phyloP scores from a whole-genome alignment of 2,113 vertebrate genomes.

The Rhynchopsitta pachyrhyncha region DNA sequence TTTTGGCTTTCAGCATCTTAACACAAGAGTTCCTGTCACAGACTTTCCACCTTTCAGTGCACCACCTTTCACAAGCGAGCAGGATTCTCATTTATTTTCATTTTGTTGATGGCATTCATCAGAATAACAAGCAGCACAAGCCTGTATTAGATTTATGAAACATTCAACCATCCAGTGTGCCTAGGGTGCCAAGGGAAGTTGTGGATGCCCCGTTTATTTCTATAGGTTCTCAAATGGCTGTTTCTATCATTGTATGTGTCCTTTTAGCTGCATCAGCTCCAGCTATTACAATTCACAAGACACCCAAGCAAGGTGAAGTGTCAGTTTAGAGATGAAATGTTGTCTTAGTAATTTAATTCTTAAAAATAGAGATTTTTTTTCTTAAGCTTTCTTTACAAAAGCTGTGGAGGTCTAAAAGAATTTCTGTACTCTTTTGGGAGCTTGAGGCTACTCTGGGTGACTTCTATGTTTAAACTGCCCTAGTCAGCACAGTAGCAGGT shows the following conservation, averaged over 20 bases:
- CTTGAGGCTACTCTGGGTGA: neutral
- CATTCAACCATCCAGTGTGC: neutral
- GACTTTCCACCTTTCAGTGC: neutral
- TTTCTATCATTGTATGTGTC: neutral
- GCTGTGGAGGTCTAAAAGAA: neutral
- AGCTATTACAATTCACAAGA: neutral
- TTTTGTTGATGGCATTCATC: neutral
- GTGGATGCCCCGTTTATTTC: neutral
- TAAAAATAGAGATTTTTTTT: neutral
- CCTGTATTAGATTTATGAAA: neutral
- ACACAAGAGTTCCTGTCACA: neutral
- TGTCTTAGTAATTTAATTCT: constrained; percentile 56
- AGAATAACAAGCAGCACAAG: neutral
- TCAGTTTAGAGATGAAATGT: constrained; percentile 9
- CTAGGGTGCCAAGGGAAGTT: neutral
- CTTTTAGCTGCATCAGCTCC: neutral
- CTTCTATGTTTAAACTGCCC: constrained; percentile 35
- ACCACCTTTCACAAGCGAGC: neutral
- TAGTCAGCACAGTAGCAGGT: constrained; percentile 16
- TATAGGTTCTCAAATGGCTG: neutral
- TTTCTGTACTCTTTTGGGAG: constrained; percentile 23
- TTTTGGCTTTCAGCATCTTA: neutral
- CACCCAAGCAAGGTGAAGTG: constrained; percentile 9
- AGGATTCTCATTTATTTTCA: neutral
- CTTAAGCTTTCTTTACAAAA: constrained; percentile 30